Evolutionary conservation across 2,797 vertebrate species (phyloP).

Genomic region (Octomys mimax): DNA sequence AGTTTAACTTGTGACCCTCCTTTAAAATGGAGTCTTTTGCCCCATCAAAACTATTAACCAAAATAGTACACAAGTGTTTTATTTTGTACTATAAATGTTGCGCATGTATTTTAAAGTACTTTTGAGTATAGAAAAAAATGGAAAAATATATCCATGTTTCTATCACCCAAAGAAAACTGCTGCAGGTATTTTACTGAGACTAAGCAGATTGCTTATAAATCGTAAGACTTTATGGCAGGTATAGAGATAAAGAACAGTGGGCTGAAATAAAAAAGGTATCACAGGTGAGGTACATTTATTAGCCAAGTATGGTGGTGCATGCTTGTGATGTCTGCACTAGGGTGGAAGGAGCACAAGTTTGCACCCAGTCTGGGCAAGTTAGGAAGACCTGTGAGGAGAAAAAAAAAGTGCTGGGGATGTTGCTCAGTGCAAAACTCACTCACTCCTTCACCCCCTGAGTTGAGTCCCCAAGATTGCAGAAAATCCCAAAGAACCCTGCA

Average conservation of each 20-base stretch:
- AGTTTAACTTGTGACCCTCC: too few species aligned
- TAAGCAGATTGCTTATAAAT: conserved; percentile 32
- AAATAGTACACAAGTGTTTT: conserved; percentile 11
- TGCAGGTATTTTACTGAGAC: background rate
- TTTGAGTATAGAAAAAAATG: conserved; percentile 31
- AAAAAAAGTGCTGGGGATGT: background rate
- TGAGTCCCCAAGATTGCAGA: background rate
- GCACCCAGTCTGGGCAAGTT: background rate
- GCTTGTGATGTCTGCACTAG: background rate
- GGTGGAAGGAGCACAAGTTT: background rate
- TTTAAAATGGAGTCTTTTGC: too few species aligned
- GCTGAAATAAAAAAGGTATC: background rate
- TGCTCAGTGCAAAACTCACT: background rate
- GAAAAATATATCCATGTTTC: conserved; percentile 43
- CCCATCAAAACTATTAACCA: background rate
- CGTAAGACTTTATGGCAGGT: background rate
- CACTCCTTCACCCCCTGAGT: too few species aligned
- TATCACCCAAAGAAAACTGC: conserved; percentile 28
- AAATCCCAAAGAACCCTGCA: background rate
- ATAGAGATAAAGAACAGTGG: background rate
- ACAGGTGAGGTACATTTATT: background rate
- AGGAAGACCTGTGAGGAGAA: background rate
- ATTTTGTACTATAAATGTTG: conserved; percentile 54
- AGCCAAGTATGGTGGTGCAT: background rate
- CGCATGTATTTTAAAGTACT: background rate